Percentiles rank a stretch among this genome's conserved stretches.
Evolutionary conservation across 2,113 vertebrate species (phyloP).

Genomic region (Pundamilia nyererei): DNA sequence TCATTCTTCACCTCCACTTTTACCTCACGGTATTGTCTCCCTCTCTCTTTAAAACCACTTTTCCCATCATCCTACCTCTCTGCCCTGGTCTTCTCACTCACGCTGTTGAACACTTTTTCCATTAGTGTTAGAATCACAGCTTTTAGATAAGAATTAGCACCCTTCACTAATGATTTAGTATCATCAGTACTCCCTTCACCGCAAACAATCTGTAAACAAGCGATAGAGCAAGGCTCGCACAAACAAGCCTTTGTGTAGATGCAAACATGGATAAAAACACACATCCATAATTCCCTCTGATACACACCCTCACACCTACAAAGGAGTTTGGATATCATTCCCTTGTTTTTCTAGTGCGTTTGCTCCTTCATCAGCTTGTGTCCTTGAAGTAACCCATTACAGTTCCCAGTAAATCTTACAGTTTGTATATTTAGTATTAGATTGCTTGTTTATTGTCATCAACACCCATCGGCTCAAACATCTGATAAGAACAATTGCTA

Average conservation of each 20-base stretch:
- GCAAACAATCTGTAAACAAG: conserved; percentile 15
- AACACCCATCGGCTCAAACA: not conserved
- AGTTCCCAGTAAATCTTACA: not conserved
- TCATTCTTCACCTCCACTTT: not conserved
- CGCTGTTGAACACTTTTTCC: not conserved
- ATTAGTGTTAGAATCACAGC: conserved; percentile 11
- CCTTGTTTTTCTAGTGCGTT: not conserved
- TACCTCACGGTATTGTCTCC: not conserved
- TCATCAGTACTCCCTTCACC: not conserved
- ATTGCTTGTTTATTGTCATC: not conserved
- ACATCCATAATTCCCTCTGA: not conserved
- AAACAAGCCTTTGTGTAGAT: not conserved
- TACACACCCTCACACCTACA: not conserved
- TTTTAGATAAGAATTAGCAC: conserved; percentile 21
- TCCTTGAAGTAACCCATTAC: not conserved
- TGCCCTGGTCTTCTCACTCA: not conserved
- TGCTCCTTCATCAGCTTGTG: not conserved
- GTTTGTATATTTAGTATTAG: not conserved
- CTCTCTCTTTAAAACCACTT: not conserved
- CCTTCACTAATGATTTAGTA: conserved; percentile 24
- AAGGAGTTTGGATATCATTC: not conserved
- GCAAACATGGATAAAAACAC: not conserved
- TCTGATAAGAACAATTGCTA: not conserved
- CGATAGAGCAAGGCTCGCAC: not conserved
- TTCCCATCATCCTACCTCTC: not conserved